Evolutionary conservation across 2,888 invertebrate species (phyloP), one percentile per base, ranked within the genome.

Genomic region (Julus scandinavius): DNA sequence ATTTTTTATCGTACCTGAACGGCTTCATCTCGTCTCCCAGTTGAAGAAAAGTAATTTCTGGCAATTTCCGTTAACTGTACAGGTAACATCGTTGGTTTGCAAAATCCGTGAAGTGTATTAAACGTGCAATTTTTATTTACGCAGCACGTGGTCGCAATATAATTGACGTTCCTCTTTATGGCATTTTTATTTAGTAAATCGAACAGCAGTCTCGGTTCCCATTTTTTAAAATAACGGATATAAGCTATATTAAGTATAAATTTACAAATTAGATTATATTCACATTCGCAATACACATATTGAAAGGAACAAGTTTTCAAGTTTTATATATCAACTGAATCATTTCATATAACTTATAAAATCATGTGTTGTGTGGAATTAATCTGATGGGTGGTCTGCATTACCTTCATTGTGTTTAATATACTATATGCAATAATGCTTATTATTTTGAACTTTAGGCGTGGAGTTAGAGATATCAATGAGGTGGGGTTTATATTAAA

Each of bases 111-210:
- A 11, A 80, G 80, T 29, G 11, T 38, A 4, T 38, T 80, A 13
- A 80, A 80, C 13, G 80, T 38, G 38, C 80, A 80, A 20, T 38
- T 38, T 80, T 80, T 80, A 11, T 29, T 20, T 80, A 6, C 29
- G 38, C 80, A 80, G 13, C 80, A 80, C 5, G 38, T 80, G 11
- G 80, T 80, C 80, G 80, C 80, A 13, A 80, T 80, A 38, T 38
- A 29, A 29, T 29, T 29, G 29, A 29, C 13, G 38, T 4, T 13
- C 13, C 80, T 29, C 20, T 80, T 38, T 29, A 38, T 11, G 29
- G 29, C 13, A 80, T 38, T 38, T 80, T 80, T 38, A 80, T 80
- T 80, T 80, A 80, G 20, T 80, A 80, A 38, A 80, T 80, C 80
- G 13, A 38, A 80, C 38, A 80, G 13, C 38, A 80, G 38, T 11